Percentiles rank a stretch among this genome's conserved stretches.
These are phyloP conservation scores for Macropis europaea DNA, from an alignment of 2,888 invertebrate genomes.

Conservation along the genomic window DNA sequence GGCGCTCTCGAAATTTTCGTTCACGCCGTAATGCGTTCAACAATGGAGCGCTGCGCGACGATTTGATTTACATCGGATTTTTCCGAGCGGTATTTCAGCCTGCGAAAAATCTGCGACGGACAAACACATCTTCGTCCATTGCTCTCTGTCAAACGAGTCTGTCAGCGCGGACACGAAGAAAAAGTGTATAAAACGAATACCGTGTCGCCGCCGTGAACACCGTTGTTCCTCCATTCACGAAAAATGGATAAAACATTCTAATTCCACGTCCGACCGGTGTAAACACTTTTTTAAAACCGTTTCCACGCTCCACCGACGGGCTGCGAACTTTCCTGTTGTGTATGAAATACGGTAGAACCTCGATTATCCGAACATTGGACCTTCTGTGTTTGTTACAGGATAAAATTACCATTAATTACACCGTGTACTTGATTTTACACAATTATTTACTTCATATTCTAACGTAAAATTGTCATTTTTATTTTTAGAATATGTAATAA, in stretches of 20 bases:
- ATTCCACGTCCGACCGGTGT: not conserved
- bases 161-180: conserved; percentile 36
- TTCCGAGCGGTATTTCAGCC: conserved; percentile 49
- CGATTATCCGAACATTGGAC: too few species aligned
- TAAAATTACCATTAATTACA: too few species aligned
- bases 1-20: conserved; percentile 25
- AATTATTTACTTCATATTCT: too few species aligned
- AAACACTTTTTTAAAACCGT: too few species aligned
- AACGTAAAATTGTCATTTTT: too few species aligned
- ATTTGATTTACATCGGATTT: conserved; percentile 65
- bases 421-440: too few species aligned
- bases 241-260: conserved; percentile 14
- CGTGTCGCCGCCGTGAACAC: conserved; percentile 33
- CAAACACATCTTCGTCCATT: conserved; percentile 21
- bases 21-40: conserved; percentile 40
- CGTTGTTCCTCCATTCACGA: conserved; percentile 15
- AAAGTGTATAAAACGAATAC: conserved; percentile 36
- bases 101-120: conserved; percentile 38
- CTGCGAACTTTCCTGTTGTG: too few species aligned
- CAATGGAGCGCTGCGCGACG: conserved; percentile 57
- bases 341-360: too few species aligned
- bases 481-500: too few species aligned
- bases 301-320: too few species aligned
- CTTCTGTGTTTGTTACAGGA: too few species aligned
- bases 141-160: conserved; percentile 50